Base-by-base conservation (phyloP, 2,113 vertebrate genomes). In the Phyllopteryx taeniolatus region DNA sequence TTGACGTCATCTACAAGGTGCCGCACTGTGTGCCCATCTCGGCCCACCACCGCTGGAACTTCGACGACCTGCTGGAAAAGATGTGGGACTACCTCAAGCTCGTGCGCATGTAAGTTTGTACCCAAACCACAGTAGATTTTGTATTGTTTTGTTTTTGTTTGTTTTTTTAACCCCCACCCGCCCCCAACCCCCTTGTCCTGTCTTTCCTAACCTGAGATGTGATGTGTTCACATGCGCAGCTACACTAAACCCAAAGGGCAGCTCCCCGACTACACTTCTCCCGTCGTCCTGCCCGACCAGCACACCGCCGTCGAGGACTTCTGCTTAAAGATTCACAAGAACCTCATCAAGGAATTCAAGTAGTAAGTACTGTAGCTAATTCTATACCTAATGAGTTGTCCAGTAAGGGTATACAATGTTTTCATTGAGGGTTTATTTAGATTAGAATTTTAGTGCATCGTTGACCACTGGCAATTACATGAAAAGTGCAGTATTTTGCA, bases 231-330 rank as follows among this genome's bases (percentile, higher is more conserved):
- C 13, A 5, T 10, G 90, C 91, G 35, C 90, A 99, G 98, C 86
- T 99, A 99, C 84, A 99, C 98, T 60, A 99, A 99, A 88, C 98
- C 98, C n/a, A 99, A 99, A 90, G 98, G 98, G 33, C 98, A 98
- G 86, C 94, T 99, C 44, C 98, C 98, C 5, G 98, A 99, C 87
- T 99, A 99, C 77, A 96, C 94, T 0, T 93, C 97, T 42, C 98
- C 97, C 3, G 97, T 99, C 6, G 97, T 99, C 0, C 90, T 99
- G 54, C 97, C 95, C 60, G 92, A 95, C 14, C 93, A 83, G 19
- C 92, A 87, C 80, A 99, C 96, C 2, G 71, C 96, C 0, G 98
- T 98, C 22, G 98, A 99, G 69, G 97, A 99, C 80, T 99, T 99
- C 90, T 99, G 98, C 87, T 90, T 96, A 81, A 99, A 99, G 91